These are phyloP conservation scores for Muricea muricata DNA, from an alignment of 92 coral and sea anemone genomes.

Conservation along the genomic window DNA sequence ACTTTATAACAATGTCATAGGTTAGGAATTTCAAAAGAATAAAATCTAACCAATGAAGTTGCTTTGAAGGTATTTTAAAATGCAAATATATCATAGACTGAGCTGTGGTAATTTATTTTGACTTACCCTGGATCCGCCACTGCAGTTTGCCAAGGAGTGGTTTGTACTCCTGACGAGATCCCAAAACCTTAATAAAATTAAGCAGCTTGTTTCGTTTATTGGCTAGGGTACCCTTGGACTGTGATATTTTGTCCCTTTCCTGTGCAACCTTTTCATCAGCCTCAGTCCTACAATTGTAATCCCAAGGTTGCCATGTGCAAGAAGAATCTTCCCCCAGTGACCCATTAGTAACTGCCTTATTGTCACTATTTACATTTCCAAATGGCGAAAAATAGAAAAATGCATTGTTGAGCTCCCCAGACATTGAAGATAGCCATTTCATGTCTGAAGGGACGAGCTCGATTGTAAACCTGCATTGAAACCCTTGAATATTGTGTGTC, in stretches of 20 bases:
- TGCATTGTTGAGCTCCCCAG: background rate
- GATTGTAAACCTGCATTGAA: slow-evolving; percentile 29
- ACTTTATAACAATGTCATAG: no score
- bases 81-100: no score
- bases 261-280: slow-evolving; percentile 40
- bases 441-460: slow-evolving; percentile 54
- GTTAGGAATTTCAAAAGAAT: no score
- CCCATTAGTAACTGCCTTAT: slow-evolving; percentile 34
- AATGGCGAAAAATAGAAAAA: background rate
- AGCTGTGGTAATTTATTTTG: no score
- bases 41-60: no score
- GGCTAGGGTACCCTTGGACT: slow-evolving; percentile 13
- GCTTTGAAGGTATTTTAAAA: no score
- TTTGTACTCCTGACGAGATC: slow-evolving; percentile 63
- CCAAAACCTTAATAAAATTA: slow-evolving; percentile 32
- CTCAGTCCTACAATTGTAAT: slow-evolving; percentile 21
- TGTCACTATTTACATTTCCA: slow-evolving; percentile 39
- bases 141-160: slow-evolving; percentile 70
- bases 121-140: no score
- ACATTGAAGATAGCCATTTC: slow-evolving; percentile 61
- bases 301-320: slow-evolving; percentile 59
- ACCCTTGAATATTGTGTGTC: background rate
- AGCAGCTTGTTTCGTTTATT: slow-evolving; percentile 62
- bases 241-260: slow-evolving; percentile 27
- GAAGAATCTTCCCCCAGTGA: slow-evolving; percentile 40